Evolutionary conservation across 2,888 invertebrate species (phyloP), one percentile per base, ranked within the genome.

Genomic region (Anorthoa munda): DNA sequence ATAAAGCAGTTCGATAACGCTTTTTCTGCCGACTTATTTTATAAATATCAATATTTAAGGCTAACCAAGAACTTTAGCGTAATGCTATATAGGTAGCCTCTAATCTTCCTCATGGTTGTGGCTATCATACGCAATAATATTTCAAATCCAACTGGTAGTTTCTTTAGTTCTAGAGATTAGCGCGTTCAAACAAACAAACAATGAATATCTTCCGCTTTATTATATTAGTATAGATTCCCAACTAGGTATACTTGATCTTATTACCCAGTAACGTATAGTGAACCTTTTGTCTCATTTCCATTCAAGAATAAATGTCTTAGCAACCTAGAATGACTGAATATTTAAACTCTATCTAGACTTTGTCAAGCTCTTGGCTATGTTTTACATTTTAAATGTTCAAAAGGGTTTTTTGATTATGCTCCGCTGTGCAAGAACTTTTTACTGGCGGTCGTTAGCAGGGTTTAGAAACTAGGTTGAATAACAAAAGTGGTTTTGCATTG

Each of bases 321-420:
- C 15, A 51, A 21, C 18, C n/a, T 4, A 64, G 48, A 70, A 64
- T 64, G 18, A 51, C 78, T 82, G 64, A 77, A 77, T 82, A 82
- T 71, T 70, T 79, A 53, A 79, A 70, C 48, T 56, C 64, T 51
- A 58, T 53, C 45, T 65, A 72, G 45, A 72, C 31, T 55, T 60
- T 63, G 61, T 82, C 58, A 59, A 70, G 69, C 77, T 63, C 46
- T 51, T 56, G 56, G 18, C n/a, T 61, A 4, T 69, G 46, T 63
- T 83, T 70, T 79, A 66, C 61, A 66, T 79, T 82, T 82, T 66
- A 83, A 79, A 68, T 72, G 50, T 55, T 56, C 23, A 18, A 50
- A 72, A 64, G 51, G 45, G 55, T 63, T 68, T 67, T 71, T 72
- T 71, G 45, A 56, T 56, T 46, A 39, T 45, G 11, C 39, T 39